A percentile compares a stretch with the other conserved stretches of the same genome.
phyloP scores from a whole-genome alignment of 1,140 invertebrate species.

The Ceratitis capitata region DNA sequence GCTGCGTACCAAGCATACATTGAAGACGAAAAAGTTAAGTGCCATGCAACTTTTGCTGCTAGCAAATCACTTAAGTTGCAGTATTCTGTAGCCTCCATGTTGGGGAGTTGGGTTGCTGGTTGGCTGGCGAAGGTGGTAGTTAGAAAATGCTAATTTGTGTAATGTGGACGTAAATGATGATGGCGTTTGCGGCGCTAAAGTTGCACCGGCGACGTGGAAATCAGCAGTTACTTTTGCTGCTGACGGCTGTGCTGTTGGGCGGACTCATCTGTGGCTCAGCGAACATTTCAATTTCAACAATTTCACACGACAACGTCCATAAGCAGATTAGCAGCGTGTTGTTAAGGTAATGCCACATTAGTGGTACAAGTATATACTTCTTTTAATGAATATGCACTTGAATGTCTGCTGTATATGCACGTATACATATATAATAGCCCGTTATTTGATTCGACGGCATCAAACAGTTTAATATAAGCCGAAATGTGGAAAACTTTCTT shows the following conservation, averaged over 20 bases:
- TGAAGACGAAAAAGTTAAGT: too few species aligned
- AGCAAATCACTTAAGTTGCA: neutral
- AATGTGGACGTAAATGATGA: constrained; percentile 2
- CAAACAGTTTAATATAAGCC: neutral
- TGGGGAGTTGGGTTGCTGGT: too few species aligned
- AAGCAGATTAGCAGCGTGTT: neutral
- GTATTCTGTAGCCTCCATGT: too few species aligned
- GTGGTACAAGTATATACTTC: too few species aligned
- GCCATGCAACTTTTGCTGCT: neutral
- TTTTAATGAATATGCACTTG: neutral
- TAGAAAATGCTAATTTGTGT: neutral
- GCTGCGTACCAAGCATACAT: too few species aligned
- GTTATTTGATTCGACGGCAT: neutral
- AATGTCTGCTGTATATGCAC: too few species aligned
- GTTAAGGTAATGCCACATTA: neutral
- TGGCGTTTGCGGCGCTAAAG: neutral
- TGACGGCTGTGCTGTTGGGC: neutral
- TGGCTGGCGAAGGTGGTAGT: neutral
- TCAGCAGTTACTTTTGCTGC: neutral
- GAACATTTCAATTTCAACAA: constrained; percentile 26
- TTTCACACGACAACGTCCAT: constrained; percentile 2
- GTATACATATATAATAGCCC: too few species aligned
- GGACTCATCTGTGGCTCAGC: neutral
- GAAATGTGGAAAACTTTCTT: too few species aligned
- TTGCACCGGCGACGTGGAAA: neutral